Evolutionary conservation across 2,888 invertebrate species (phyloP).

Genomic region (Cistogaster globosa): DNA sequence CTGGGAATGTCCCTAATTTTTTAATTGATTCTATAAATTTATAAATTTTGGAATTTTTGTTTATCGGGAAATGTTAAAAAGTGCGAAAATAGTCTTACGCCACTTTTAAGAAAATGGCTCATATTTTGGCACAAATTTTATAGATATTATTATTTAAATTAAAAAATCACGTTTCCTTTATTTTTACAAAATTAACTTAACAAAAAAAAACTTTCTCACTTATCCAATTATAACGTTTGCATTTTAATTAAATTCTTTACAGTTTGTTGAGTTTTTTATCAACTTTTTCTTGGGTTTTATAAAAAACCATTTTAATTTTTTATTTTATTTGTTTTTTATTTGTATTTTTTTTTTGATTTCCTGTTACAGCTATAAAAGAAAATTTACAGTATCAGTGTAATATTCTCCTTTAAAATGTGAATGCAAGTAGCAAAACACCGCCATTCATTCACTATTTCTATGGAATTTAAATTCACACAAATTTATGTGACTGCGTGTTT

Average conservation of each 20-base stretch:
- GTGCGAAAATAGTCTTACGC: no score
- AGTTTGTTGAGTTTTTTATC: conserved; percentile 61
- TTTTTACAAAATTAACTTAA: neutral
- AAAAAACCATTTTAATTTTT: conserved; percentile 37
- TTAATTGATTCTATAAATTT: no score
- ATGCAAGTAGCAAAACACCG: conserved; percentile 34
- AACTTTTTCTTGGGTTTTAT: conserved; percentile 51
- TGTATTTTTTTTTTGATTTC: conserved; percentile 47
- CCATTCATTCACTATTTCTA: conserved; percentile 18
- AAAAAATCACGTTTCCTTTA: no score
- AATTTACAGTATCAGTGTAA: conserved; percentile 20
- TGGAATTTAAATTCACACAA: no score
- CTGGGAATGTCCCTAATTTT: no score
- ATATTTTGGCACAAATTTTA: no score
- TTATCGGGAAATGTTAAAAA: no score
- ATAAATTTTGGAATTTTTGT: no score
- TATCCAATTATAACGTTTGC: conserved; percentile 45
- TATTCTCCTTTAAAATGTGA: conserved; percentile 7
- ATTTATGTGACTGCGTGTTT: no score
- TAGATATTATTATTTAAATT: no score
- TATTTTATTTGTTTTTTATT: no score
- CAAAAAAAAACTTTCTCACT: conserved; percentile 4
- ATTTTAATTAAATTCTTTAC: conserved; percentile 62
- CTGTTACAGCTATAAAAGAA: conserved; percentile 43
- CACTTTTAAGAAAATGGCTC: no score